A percentile compares a stretch with the other conserved stretches of the same genome.
Conservation (phyloP, 1,140 invertebrate genomes). For the Alviniconcha marisindica region DNA sequence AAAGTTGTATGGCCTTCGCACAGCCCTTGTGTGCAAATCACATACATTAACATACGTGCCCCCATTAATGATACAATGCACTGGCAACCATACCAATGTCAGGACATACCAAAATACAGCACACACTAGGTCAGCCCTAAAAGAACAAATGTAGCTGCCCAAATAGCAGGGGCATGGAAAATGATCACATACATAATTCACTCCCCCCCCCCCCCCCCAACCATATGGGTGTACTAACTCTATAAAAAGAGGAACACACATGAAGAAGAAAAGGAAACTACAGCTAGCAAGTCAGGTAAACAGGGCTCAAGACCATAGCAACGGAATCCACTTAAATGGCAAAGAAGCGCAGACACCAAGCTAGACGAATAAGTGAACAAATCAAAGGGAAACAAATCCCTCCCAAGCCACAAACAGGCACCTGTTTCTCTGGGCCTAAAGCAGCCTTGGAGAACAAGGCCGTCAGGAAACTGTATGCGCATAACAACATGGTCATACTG, state of each 20-base stretch:
- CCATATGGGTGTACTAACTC: too few relatives aligned
- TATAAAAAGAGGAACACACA: not conserved
- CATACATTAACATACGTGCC: too few relatives aligned
- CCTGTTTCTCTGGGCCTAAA: constrained; percentile 84
- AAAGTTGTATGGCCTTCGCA: too few relatives aligned
- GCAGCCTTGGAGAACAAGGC: constrained; percentile 86
- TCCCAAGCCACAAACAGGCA: constrained; percentile 36
- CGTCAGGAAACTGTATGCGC: constrained; percentile 88
- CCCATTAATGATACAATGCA: too few relatives aligned
- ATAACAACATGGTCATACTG: constrained; percentile 86
- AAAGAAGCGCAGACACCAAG: not conserved
- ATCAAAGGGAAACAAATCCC: not conserved
- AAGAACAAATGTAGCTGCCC: too few relatives aligned
- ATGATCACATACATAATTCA: too few relatives aligned
- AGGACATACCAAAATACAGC: too few relatives aligned
- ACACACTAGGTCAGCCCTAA: too few relatives aligned
- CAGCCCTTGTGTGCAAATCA: too few relatives aligned
- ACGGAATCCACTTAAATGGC: not conserved
- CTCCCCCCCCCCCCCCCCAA: too few relatives aligned
- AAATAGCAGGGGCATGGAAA: too few relatives aligned
- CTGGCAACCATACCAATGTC: too few relatives aligned
- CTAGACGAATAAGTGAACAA: not conserved
- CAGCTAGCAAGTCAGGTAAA: not conserved
- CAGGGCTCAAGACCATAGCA: not conserved
- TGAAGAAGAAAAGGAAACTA: not conserved